phyloP scores from a whole-genome alignment of 2,797 vertebrate species.

The Gallinago nigripennis region DNA sequence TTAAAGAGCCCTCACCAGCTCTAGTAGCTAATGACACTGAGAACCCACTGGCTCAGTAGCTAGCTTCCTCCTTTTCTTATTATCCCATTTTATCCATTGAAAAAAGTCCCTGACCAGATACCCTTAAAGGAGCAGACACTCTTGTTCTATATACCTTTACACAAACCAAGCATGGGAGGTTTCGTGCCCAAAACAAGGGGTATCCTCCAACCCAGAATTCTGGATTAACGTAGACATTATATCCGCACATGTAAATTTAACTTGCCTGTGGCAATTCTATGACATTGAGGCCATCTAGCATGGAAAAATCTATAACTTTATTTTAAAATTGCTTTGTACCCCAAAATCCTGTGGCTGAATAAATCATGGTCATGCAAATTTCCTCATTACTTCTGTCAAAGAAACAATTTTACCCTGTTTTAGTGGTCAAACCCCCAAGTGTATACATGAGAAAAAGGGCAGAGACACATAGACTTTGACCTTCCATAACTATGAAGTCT shows the following conservation, averaged over 20 bases:
- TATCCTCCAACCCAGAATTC: background rate
- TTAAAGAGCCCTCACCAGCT: background rate
- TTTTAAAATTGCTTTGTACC: background rate
- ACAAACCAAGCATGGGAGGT: accelerated
- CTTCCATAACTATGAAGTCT: background rate
- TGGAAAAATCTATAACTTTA: background rate
- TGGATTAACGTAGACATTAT: background rate
- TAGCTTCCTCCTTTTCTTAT: background rate
- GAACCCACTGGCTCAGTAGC: background rate
- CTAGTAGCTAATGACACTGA: background rate
- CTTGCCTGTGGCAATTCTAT: background rate
- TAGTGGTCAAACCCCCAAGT: background rate
- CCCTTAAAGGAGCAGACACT: background rate
- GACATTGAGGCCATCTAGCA: background rate
- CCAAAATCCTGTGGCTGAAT: background rate
- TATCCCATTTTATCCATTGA: background rate
- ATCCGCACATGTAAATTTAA: background rate
- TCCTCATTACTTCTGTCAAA: background rate
- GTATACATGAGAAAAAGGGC: background rate
- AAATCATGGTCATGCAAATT: background rate
- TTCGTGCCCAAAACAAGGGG: background rate
- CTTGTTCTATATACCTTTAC: background rate
- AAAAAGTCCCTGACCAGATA: background rate
- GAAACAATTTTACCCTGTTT: background rate
- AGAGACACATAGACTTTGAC: background rate